Evolutionary conservation across 2,113 vertebrate genomes (phyloP).

Genomic region (Hypomesus transpacificus): DNA sequence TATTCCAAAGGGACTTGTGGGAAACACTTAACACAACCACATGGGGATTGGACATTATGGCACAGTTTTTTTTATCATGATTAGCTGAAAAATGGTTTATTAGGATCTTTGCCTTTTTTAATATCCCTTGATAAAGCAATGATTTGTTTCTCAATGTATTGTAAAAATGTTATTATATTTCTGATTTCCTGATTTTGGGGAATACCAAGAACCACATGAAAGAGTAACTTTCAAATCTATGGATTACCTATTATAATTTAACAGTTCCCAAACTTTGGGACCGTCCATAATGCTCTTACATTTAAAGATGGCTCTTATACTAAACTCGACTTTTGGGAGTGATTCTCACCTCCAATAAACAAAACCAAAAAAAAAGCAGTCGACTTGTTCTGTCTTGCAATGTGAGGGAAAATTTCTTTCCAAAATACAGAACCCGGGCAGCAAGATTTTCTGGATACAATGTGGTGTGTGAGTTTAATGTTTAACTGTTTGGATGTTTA

Average conservation of each 20-base stretch:
- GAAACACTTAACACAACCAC: too few species aligned
- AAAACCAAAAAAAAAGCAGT: slow-evolving; percentile 30
- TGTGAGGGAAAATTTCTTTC: not conserved
- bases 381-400: too few species aligned
- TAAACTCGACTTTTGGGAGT: slow-evolving; percentile 46
- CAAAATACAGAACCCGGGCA: not conserved
- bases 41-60: too few species aligned
- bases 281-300: not conserved
- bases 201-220: too few species aligned
- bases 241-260: slow-evolving; percentile 7
- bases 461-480: too few species aligned
- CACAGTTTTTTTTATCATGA: not conserved
- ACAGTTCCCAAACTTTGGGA: slow-evolving; percentile 12
- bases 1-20: not conserved
- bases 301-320: slow-evolving; percentile 16
- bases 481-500: too few species aligned
- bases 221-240: not conserved
- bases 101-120: not conserved
- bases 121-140: not conserved
- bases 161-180: not conserved
- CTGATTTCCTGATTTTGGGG: too few species aligned
- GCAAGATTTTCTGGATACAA: too few species aligned
- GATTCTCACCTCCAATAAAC: slow-evolving; percentile 56
- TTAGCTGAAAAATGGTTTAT: not conserved
- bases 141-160: not conserved